Evolutionary conservation across 1,140 invertebrate species (phyloP).

Genomic region (Heliconius hermathena): DNA sequence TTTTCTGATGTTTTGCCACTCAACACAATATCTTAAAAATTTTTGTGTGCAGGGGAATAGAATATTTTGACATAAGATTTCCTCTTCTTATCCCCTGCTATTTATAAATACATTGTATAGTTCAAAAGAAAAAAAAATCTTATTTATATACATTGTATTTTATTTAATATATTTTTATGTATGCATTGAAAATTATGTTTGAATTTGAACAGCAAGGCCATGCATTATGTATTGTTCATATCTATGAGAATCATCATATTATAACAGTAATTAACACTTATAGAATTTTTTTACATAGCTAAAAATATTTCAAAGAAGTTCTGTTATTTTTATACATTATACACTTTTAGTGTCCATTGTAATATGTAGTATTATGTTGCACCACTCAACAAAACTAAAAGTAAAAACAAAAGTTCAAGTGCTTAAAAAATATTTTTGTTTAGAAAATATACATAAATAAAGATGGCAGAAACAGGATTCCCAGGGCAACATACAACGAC

Average conservation of each 20-base stretch:
- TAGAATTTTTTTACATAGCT: not conserved
- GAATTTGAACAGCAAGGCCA: not conserved
- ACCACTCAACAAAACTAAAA: no score
- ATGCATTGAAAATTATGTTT: not conserved
- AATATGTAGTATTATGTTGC: no score
- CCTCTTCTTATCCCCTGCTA: no score
- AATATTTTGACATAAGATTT: no score
- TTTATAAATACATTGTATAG: no score
- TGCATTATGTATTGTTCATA: not conserved
- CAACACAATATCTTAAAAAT: no score
- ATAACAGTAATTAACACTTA: not conserved
- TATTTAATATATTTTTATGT: not conserved
- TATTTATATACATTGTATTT: not conserved
- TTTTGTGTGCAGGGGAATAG: no score
- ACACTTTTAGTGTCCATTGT: not conserved
- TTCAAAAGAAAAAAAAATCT: not conserved
- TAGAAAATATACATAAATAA: constrained; percentile 41
- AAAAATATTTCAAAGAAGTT: not conserved
- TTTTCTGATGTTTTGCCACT: no score
- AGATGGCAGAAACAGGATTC: constrained; percentile 86
- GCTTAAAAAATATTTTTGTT: not conserved
- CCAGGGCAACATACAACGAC: constrained; percentile 87
- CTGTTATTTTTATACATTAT: not conserved
- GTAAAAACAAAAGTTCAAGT: no score
- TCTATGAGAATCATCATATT: not conserved